Base-by-base conservation (phyloP, 1,140 invertebrate species). In the Plodia interpunctella region DNA sequence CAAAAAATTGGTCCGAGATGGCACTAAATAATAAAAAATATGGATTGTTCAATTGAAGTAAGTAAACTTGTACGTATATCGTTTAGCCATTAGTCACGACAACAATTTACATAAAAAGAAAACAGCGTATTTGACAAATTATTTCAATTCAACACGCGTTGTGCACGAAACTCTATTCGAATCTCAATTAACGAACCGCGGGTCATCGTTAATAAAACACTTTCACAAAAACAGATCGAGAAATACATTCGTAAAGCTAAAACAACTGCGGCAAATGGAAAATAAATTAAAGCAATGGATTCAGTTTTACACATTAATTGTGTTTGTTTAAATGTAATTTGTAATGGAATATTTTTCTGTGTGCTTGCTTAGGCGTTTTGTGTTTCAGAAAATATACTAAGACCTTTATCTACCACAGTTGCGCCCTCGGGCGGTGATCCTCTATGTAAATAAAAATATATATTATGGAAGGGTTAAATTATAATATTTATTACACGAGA, bases 341-440 rank as follows among this genome's bases (percentile, higher is more conserved):
- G 66, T 71, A 28, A 67, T 65, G 68, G 72, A 68, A 73, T 65
- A 74, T 71, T 68, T 75, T 63, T 69, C 63, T 67, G 70, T 72
- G 68, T 76, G 72, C 69, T 74, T 72, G 64, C 65, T 74, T 70
- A 78, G 66, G 68, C 59, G 74, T 80, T 78, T 81, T 82, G 76
- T 79, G 72, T 78, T 59, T 57, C 56, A 58, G 69, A 70, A 76
- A 76, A 76, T 70, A 80, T 77, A 77, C 74, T 72, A 71, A 70
- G 68, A 67, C 72, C 72, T 84, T 81, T 82, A 78, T 80, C 67
- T 66, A 65, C 18, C 35, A 38, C 58, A 55, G 65, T 25, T 63
- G 38, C 54, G 58, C 66, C 78, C 70, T 69, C 65, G 62, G 70
- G 78, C 68, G 71, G 68, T 78, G 72, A 79, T 70, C 75, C 74